A percentile compares a stretch with the other conserved stretches of the same genome.
phyloP scores from a whole-genome alignment of 2,797 vertebrate genomes.

The Streptopelia turtur region DNA sequence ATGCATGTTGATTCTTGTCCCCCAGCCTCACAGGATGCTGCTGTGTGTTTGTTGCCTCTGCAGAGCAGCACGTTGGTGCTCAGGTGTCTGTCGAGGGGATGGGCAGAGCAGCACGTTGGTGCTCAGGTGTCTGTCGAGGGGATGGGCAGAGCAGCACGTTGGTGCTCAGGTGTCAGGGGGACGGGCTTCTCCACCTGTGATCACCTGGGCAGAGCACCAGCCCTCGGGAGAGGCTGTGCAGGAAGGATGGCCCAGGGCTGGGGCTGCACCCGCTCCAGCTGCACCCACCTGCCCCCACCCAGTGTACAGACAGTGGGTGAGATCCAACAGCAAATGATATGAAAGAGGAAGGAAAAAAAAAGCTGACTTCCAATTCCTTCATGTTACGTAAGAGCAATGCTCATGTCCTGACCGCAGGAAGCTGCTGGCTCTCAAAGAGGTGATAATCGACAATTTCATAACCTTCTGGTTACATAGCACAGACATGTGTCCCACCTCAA shows the following conservation, averaged over 20 bases:
- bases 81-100: no score
- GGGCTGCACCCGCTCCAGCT: not conserved
- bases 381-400: not conserved
- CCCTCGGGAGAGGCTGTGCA: not conserved
- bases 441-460: not conserved
- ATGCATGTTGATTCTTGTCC: conserved; percentile 24
- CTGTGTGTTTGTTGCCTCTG: not conserved
- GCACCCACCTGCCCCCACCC: not conserved
- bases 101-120: no score
- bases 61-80: not conserved
- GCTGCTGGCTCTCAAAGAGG: not conserved
- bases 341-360: not conserved
- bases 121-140: no score
- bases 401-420: not conserved
- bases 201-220: not conserved
- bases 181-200: not conserved
- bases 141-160: no score
- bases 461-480: not conserved
- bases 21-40: not conserved
- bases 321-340: not conserved
- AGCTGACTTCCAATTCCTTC: not conserved
- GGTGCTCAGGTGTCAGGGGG: not conserved
- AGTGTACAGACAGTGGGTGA: not conserved
- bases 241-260: conserved; percentile 1
- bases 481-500: not conserved